Percentiles rank a stretch among this genome's conserved stretches.
Conservation (phyloP, 2,113 vertebrate genomes). For the Trochalopteron elliotii region DNA sequence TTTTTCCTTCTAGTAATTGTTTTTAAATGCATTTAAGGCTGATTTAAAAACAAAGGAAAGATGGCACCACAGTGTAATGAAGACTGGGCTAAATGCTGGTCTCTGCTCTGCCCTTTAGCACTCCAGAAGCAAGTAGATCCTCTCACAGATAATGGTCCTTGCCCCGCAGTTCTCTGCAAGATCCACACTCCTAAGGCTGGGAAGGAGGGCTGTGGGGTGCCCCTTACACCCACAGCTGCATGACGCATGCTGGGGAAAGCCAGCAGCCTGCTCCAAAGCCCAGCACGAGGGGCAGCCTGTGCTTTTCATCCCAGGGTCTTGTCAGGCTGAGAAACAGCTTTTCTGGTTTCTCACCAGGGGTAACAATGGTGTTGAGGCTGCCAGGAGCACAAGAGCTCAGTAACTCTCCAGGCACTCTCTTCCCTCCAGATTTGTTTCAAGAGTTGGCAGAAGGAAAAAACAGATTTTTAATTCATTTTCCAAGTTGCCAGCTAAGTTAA, state of each 20-base stretch:
- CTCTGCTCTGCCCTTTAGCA: neutral
- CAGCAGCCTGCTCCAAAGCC: neutral
- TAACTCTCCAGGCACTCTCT: neutral
- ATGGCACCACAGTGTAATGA: neutral
- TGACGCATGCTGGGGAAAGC: neutral
- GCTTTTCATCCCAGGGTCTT: neutral
- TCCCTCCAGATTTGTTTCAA: neutral
- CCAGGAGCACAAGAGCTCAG: neutral
- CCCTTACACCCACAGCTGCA: neutral
- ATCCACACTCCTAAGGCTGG: fast-evolving
- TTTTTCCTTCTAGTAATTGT: neutral
- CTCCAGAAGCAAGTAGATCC: neutral
- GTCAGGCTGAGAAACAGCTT: neutral
- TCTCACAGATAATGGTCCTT: neutral
- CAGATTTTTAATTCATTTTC: neutral
- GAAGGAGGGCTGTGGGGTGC: neutral
- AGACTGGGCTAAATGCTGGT: neutral
- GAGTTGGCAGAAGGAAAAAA: neutral
- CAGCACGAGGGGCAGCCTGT: neutral
- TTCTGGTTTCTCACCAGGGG: neutral
- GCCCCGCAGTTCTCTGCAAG: neutral
- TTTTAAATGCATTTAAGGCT: neutral
- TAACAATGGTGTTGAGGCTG: neutral
- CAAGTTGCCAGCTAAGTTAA: neutral
- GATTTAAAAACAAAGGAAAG: neutral